These are phyloP conservation scores for Quiscalus mexicanus DNA, from an alignment of 2,113 vertebrate species.

Conservation along the genomic window DNA sequence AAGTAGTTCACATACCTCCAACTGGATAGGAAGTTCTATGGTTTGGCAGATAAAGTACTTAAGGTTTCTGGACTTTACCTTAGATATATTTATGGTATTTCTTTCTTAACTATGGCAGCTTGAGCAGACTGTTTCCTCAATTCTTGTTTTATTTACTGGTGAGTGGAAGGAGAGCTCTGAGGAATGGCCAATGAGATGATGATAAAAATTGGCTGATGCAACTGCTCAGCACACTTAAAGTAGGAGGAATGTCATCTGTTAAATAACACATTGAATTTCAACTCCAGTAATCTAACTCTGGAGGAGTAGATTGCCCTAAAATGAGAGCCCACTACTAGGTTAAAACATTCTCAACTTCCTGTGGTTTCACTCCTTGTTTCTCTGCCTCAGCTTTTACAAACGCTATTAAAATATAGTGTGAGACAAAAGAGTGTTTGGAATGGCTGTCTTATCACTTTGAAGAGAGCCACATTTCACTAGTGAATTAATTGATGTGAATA, in stretches of 20 bases:
- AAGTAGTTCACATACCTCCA: neutral
- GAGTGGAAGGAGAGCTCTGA: neutral
- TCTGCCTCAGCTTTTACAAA: neutral
- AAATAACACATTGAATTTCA: neutral
- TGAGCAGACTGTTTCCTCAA: neutral
- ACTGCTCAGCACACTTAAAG: neutral
- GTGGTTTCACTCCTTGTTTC: neutral
- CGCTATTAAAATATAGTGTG: neutral
- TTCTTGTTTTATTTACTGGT: neutral
- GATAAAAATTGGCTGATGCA: neutral
- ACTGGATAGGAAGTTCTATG: neutral
- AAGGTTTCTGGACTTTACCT: neutral
- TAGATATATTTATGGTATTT: neutral
- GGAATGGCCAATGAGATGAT: neutral
- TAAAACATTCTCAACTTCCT: neutral
- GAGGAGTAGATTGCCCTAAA: neutral
- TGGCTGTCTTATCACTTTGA: neutral
- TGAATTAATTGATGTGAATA: neutral
- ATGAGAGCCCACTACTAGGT: neutral
- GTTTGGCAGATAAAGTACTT: neutral
- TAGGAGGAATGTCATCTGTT: neutral
- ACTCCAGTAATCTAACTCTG: neutral
- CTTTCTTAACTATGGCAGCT: neutral
- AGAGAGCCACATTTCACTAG: neutral
- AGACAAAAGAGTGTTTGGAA: neutral